Base-by-base conservation (phyloP, 2,797 vertebrate species). In the Heterohyrax brucei region DNA sequence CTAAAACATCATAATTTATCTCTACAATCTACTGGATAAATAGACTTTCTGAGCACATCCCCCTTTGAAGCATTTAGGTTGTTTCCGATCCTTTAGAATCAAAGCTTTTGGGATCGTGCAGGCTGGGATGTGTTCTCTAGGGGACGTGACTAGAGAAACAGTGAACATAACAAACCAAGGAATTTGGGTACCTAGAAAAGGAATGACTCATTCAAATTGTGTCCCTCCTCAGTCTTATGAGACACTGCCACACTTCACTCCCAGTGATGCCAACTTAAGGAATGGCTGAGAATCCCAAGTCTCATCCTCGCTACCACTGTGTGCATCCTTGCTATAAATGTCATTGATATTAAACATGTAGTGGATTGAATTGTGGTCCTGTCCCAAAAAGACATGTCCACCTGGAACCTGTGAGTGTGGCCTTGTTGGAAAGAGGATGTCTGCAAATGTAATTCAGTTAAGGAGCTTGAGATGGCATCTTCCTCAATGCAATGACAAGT, bases 121-220 rank as follows among this genome's bases (percentile, higher is more conserved):
- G 24, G 4, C n/a, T 18, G 5, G 1, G 4, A 9, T 21, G 70
- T 62, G 7, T 16, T 10, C 21, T 22, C 33, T 18, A 39, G 68
- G 33, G 18, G 30, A 66, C 1, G 26, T 16, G 6, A 28, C 12
- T 7, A 1, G 39, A 50, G 33, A 53, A 50, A 53, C 46, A 39
- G 16, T 4, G 39, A 62, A 44, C 3, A 0, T 14, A 18, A 28
- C 0, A 12, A 4, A 3, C 24, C 19, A 26, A 26, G 10, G 81
- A 39, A 16, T 30, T 13, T 12, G 70, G 50, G 19, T 59, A 56
- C 22, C 44, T 39, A 30, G 72, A 39, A 30, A 44, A 81, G 39
- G 79, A 30, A 9, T 7, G 21, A 18, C 48, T n/a, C 30, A 46
- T 13, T 33, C 14, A 21, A 21, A 77, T 28, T 10, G 18, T 1